phyloP scores from a whole-genome alignment of 2,797 vertebrate species.

The Melanotaenia trifasciata region DNA sequence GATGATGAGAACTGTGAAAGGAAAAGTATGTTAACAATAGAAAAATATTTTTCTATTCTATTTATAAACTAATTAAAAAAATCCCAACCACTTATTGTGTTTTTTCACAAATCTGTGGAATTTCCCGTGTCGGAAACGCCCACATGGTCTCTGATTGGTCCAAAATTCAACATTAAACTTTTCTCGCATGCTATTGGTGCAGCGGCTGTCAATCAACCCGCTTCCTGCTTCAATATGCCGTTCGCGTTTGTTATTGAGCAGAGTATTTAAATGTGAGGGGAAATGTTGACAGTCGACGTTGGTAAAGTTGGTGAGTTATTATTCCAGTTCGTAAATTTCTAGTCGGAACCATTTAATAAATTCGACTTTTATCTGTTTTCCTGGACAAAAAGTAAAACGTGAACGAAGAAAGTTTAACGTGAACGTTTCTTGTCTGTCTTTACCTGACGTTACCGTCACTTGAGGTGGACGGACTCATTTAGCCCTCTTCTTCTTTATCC shows the following conservation, averaged over 20 bases:
- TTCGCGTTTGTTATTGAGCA: constrained; percentile 63
- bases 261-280: constrained; percentile 48
- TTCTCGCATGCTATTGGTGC: constrained; percentile 65
- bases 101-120: constrained; percentile 65
- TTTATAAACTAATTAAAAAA: constrained; percentile 62
- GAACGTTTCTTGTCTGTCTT: constrained; percentile 1
- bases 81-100: neutral
- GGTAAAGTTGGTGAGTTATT: constrained; percentile 59
- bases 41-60: constrained; percentile 65
- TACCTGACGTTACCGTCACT: constrained; percentile 17
- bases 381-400: neutral
- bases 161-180: neutral
- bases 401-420: constrained; percentile 27
- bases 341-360: neutral
- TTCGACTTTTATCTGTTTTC: neutral
- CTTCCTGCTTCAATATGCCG: constrained; percentile 74
- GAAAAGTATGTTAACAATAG: neutral
- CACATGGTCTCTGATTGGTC: constrained; percentile 51
- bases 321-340: neutral
- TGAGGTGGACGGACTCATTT: neutral
- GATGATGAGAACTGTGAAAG: constrained; percentile 32
- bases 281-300: constrained; percentile 48
- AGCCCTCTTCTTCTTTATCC: neutral
- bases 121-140: constrained; percentile 66
- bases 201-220: constrained; percentile 8